Evolutionary conservation across 2,888 invertebrate species (phyloP).

Genomic region (Microplitis manilae): DNA sequence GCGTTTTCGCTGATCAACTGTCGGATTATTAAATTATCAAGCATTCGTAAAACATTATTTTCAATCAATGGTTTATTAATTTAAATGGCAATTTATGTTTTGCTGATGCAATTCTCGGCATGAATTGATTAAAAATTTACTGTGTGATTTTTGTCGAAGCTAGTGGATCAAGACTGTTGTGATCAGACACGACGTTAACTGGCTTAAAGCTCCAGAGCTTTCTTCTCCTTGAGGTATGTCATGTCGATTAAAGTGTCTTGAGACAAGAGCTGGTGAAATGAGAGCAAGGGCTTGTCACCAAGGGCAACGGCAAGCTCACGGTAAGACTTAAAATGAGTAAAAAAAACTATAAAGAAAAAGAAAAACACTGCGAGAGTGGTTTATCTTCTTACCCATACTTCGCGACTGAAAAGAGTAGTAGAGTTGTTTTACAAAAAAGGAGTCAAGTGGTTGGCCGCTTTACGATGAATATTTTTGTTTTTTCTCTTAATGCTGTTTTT

Average conservation of each 20-base stretch:
- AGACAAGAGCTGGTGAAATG: neutral
- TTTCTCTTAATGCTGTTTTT: neutral
- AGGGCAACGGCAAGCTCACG: constrained; percentile 41
- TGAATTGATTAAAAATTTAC: neutral
- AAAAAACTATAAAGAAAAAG: constrained; percentile 43
- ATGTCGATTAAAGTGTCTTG: constrained; percentile 25
- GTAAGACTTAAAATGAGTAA: constrained; percentile 42
- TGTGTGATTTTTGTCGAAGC: neutral
- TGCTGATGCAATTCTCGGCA: neutral
- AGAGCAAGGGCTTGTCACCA: constrained; percentile 45
- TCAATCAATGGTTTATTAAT: neutral
- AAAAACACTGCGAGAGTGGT: constrained; percentile 46
- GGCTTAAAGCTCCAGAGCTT: constrained; percentile 18
- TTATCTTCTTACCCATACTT: constrained; percentile 1
- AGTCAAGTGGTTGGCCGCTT: neutral
- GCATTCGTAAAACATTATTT: neutral
- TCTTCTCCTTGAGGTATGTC: constrained; percentile 8
- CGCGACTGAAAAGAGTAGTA: neutral
- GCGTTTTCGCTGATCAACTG: neutral
- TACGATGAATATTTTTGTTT: neutral
- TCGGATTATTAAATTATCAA: neutral
- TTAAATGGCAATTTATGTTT: neutral
- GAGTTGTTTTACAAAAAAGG: neutral
- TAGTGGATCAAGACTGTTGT: neutral
- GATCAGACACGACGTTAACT: constrained; percentile 14